A percentile compares a stretch with the other conserved stretches of the same genome.
These are phyloP conservation scores for Cephalopholis sonnerati DNA, from an alignment of 2,113 vertebrate genomes.

Conservation along the genomic window DNA sequence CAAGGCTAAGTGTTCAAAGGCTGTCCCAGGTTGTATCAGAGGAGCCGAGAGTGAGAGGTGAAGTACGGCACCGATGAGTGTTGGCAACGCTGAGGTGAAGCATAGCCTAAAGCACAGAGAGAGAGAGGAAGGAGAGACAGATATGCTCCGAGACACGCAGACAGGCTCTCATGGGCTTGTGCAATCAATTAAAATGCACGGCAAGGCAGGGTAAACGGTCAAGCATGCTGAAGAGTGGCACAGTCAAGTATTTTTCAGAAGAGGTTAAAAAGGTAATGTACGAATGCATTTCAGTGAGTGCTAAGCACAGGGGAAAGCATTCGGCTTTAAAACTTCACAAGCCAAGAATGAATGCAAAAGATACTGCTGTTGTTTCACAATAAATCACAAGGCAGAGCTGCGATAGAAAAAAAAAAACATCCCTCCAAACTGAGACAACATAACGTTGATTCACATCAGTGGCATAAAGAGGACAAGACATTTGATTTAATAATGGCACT, in stretches of 20 bases:
- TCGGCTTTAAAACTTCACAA: constrained; percentile 17
- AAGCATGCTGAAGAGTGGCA: constrained; percentile 40
- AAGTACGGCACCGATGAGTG: constrained; percentile 16
- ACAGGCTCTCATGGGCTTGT: constrained; percentile 9
- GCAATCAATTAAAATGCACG: constrained; percentile 53
- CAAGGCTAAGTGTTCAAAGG: constrained; percentile 64
- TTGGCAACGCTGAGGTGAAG: constrained; percentile 7
- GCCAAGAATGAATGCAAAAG: constrained; percentile 18
- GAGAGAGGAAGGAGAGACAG: background rate
- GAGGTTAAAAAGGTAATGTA: constrained; percentile 39
- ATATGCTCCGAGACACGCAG: constrained; percentile 2
- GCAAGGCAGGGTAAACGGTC: constrained; percentile 32
- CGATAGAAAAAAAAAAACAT: background rate
- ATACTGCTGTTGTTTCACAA: background rate
- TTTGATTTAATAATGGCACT: background rate
- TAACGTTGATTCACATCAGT: background rate
- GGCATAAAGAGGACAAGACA: background rate
- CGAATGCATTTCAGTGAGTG: constrained; percentile 28
- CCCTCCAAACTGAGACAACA: background rate
- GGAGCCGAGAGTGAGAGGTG: constrained; percentile 39
- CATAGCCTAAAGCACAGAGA: constrained; percentile 11
- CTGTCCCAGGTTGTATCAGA: constrained; percentile 48
- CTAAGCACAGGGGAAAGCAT: background rate
- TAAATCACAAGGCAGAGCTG: constrained; percentile 16
- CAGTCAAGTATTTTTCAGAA: constrained; percentile 41